phyloP scores from a whole-genome alignment of 2,888 invertebrate genomes.

The Branchellion lobata region DNA sequence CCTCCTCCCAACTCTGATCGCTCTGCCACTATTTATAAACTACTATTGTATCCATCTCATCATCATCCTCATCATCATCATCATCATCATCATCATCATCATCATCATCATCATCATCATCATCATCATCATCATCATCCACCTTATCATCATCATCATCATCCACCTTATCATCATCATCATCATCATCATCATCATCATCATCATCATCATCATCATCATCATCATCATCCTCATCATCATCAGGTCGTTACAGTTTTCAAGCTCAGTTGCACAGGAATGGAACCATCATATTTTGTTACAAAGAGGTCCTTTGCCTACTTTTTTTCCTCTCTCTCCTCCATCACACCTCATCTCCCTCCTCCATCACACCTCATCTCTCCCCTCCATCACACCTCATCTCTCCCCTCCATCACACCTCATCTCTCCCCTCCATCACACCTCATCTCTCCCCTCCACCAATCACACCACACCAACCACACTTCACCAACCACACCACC shows the following conservation, averaged over 20 bases:
- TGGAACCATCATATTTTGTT: constrained; percentile 89
- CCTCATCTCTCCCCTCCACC: not conserved
- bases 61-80: constrained; percentile 41
- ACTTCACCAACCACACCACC: too few relatives aligned
- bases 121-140: not conserved
- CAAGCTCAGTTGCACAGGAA: constrained; percentile 81
- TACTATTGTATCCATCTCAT: constrained; percentile 22
- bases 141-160: too few relatives aligned
- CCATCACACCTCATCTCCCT: too few relatives aligned
- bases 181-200: too few relatives aligned
- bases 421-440: not conserved
- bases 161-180: too few relatives aligned
- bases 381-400: too few relatives aligned
- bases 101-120: constrained; percentile 11
- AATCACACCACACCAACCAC: not conserved
- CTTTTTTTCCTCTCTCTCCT: too few relatives aligned
- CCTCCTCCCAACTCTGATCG: too few relatives aligned
- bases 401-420: too few relatives aligned
- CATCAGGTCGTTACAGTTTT: constrained; percentile 81
- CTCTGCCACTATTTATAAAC: not conserved
- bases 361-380: too few relatives aligned
- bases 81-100: constrained; percentile 40
- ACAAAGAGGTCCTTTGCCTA: constrained; percentile 69
- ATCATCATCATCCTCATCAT: constrained; percentile 45
- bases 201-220: too few relatives aligned